Conservation (phyloP, 2,113 vertebrate genomes). For the Indicator indicator region DNA sequence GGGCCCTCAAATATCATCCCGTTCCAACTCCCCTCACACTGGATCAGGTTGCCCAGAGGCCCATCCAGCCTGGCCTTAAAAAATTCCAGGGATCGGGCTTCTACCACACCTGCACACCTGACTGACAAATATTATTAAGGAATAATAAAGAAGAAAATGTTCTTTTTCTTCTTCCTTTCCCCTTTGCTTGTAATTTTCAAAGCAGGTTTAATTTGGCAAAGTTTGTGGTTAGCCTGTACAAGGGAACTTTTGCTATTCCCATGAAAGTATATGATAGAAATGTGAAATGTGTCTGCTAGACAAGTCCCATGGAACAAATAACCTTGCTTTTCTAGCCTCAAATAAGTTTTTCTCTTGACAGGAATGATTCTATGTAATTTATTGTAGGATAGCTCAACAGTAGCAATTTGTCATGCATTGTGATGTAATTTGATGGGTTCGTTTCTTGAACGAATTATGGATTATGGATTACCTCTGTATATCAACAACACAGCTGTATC, state of each 20-base stretch:
- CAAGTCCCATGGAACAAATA: conserved; percentile 48
- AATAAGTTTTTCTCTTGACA: conserved; percentile 54
- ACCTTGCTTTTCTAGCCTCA: conserved; percentile 49
- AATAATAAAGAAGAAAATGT: conserved; percentile 1
- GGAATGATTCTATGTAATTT: conserved; percentile 56
- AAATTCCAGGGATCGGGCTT: too few species aligned
- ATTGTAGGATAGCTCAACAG: conserved; percentile 42
- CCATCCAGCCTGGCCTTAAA: too few species aligned
- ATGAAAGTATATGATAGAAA: not conserved
- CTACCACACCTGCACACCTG: conserved; percentile 2
- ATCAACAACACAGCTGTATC: conserved; percentile 66
- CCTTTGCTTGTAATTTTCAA: not conserved
- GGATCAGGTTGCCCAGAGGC: too few species aligned
- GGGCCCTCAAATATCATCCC: too few species aligned
- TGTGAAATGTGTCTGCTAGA: not conserved
- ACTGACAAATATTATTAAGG: conserved; percentile 38
- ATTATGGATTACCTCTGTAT: conserved; percentile 74
- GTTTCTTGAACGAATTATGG: conserved; percentile 73
- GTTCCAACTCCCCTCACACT: too few species aligned
- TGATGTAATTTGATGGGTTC: conserved; percentile 71
- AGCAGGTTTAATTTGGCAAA: not conserved
- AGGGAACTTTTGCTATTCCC: not conserved
- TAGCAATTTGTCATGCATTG: conserved; percentile 58
- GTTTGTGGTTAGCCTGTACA: not conserved
- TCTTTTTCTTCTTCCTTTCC: not conserved